phyloP scores from a whole-genome alignment of 2,113 vertebrate species.

The Ovibos moschatus region DNA sequence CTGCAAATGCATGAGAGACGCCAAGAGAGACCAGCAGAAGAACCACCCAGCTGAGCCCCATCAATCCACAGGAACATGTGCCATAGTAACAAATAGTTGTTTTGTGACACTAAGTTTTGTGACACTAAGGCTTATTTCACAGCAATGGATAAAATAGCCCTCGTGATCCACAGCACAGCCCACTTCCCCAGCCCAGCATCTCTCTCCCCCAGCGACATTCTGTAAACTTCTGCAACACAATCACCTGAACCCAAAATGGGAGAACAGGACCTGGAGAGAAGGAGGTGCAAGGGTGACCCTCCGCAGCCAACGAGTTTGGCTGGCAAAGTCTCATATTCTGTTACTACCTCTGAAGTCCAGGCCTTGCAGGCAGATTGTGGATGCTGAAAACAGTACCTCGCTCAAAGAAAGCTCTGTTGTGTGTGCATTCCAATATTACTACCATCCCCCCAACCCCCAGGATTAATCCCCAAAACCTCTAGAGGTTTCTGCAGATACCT shows the following conservation, averaged over 20 bases:
- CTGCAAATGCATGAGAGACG: neutral
- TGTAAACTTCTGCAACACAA: neutral
- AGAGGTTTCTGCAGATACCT: neutral
- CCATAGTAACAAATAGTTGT: neutral
- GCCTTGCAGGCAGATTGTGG: neutral
- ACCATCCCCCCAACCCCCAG: neutral
- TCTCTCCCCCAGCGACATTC: neutral
- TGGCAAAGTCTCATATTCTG: neutral
- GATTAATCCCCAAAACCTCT: neutral
- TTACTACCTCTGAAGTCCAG: neutral
- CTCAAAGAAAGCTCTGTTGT: neutral
- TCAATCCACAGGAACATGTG: neutral
- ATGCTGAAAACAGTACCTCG: neutral
- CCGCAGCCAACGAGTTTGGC: too few species aligned
- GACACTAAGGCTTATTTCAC: neutral
- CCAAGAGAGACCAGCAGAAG: neutral
- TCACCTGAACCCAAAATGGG: neutral
- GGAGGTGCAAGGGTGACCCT: neutral
- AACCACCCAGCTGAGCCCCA: neutral
- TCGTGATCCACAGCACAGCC: neutral
- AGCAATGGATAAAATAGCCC: neutral
- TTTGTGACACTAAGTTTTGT: neutral
- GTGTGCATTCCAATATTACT: neutral
- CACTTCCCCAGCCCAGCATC: neutral
- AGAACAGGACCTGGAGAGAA: neutral